Percentiles rank a stretch among this genome's conserved stretches.
Evolutionary conservation across 2,888 invertebrate genomes (phyloP).

Genomic region (Acleris literana): DNA sequence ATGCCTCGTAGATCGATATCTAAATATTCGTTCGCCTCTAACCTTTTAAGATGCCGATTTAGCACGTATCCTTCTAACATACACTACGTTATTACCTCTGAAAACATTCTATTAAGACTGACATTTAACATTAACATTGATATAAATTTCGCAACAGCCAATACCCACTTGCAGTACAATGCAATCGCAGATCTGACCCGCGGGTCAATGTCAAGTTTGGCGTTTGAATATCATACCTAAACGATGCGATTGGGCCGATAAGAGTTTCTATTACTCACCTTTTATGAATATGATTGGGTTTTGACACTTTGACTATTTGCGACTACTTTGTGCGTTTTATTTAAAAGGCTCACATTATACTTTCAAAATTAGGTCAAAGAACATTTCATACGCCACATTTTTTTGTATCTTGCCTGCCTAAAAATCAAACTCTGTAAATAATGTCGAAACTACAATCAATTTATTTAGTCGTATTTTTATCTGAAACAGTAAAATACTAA

Average conservation of each 20-base stretch:
- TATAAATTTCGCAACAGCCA: constrained; percentile 40
- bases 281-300: constrained; percentile 12
- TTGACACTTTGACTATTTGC: constrained; percentile 6
- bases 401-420: too few relatives aligned
- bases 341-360: neutral
- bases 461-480: too few relatives aligned
- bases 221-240: constrained; percentile 39
- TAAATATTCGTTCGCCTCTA: constrained; percentile 7
- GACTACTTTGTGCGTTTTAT: neutral
- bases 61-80: constrained; percentile 11
- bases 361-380: too few relatives aligned
- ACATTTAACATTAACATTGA: constrained; percentile 36
- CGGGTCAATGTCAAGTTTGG: constrained; percentile 54
- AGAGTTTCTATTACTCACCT: constrained; percentile 5
- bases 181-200: constrained; percentile 42
- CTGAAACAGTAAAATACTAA: too few relatives aligned
- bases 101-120: constrained; percentile 29
- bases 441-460: too few relatives aligned
- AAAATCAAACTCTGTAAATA: too few relatives aligned
- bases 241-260: constrained; percentile 21
- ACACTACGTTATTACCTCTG: constrained; percentile 10
- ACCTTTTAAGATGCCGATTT: constrained; percentile 11
- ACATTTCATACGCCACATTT: too few relatives aligned
- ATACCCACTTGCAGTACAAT: constrained; percentile 38
- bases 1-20: too few relatives aligned